These are phyloP conservation scores for Oligia fasciuncula DNA, from an alignment of 2,888 invertebrate genomes.

Conservation along the genomic window DNA sequence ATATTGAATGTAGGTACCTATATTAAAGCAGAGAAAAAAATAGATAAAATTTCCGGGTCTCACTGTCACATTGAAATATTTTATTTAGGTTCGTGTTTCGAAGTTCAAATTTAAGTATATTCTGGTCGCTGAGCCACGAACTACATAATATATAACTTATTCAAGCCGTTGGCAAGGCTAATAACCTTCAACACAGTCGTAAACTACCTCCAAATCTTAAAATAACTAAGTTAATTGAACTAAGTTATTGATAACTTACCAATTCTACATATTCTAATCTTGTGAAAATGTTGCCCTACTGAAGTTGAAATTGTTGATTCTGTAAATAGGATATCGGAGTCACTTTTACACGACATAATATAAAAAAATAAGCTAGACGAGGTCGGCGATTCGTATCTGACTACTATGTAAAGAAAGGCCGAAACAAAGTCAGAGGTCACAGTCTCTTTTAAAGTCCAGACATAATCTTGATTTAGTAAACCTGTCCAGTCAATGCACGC, in stretches of 20 bases:
- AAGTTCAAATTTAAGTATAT: conserved; percentile 20
- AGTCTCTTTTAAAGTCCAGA: too few species aligned
- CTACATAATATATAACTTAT: conserved; percentile 17
- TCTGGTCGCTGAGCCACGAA: neutral
- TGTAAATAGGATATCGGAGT: too few species aligned
- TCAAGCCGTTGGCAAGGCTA: conserved; percentile 3
- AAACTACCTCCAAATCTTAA: conserved; percentile 8
- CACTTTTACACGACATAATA: too few species aligned
- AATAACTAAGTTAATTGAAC: conserved; percentile 3
- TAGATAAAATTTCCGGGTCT: neutral
- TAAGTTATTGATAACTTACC: neutral
- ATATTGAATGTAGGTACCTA: too few species aligned
- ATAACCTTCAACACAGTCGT: neutral
- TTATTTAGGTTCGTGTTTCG: neutral
- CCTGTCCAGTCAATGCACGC: too few species aligned
- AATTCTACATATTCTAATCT: neutral
- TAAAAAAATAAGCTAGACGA: too few species aligned
- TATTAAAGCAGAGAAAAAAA: neutral
- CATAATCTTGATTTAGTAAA: too few species aligned
- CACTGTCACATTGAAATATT: neutral
- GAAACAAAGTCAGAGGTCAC: too few species aligned
- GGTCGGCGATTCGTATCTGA: too few species aligned
- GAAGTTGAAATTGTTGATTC: too few species aligned
- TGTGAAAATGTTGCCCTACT: too few species aligned
- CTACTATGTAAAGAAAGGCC: too few species aligned